Evolutionary conservation across 2,113 vertebrate species (phyloP), one percentile per base, ranked within the genome.

Genomic region (Pteropus alecto): DNA sequence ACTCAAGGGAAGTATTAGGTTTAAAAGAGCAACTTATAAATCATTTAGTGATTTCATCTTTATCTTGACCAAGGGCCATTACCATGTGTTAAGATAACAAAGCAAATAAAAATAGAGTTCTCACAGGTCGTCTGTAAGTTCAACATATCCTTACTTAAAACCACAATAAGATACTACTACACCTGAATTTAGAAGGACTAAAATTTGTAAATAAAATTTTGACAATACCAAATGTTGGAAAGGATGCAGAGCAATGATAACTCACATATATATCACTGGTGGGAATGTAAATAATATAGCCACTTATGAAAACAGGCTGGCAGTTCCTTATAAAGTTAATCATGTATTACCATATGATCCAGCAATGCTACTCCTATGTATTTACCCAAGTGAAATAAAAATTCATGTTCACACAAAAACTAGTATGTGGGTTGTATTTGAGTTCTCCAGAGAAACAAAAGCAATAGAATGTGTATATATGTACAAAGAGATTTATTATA

Each of bases 11-110:
- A 48, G 15, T 30, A 89, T 63, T 87, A 68, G 26, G 22, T n/a
- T 93, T 73, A 74, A 67, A 84, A 22, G 16, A 93, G n/a, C 46
- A 93, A 82, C 68, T 68, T 87, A 51, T 48, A 76, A 74, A 58
- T 70, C 38, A 84, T 76, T 78, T 46, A 87, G 54, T 87, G 43
- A 87, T 79, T 93, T 95, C 71, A 93, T 65, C 26, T 35, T 73
- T 90, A 71, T 78, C 33, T 92, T 71, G 19, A 76, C 48, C 81
- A 95, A 54, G 21, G 16, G 21, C 65, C 76, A 90, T 16, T n/a
- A 35, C 46, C 19, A 60, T 4, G 11, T n/a, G 10, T 54, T 56
- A 82, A 88, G 60, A 56, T 65, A 81, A 87, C 30, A 9, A 6
- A 65, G 19, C 41, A 94, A 90, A 71, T 30, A 87, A n/a, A 87